Conservation (phyloP, 2,113 vertebrate species). For the Pelobates fuscus region DNA sequence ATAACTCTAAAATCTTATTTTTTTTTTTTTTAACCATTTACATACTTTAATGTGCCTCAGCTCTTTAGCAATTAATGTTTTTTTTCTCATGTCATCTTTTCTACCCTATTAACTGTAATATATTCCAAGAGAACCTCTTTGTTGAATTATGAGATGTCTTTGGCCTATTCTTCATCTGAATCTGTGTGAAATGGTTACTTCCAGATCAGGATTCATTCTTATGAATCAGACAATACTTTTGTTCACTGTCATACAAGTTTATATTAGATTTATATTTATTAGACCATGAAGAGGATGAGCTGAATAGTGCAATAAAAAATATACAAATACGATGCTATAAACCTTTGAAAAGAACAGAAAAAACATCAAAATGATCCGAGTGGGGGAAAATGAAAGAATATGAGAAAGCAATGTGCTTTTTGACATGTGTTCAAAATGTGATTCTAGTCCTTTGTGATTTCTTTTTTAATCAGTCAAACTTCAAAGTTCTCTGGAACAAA, state of each 20-base stretch:
- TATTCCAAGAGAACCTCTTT: no score
- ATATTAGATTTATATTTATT: slow-evolving; percentile 11
- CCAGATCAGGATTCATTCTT: background rate
- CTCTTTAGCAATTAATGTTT: no score
- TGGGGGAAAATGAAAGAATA: background rate
- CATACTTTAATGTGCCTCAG: no score
- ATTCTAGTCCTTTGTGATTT: slow-evolving; percentile 35
- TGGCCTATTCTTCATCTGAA: no score
- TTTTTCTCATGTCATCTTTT: no score
- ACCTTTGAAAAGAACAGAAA: background rate
- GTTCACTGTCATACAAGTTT: background rate
- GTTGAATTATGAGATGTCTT: no score
- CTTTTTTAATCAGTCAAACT: slow-evolving; percentile 40
- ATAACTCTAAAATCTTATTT: no score
- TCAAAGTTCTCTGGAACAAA: slow-evolving; percentile 8
- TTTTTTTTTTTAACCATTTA: no score
- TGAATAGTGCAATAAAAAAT: slow-evolving; percentile 5
- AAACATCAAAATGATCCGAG: slow-evolving; percentile 1
- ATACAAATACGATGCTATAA: slow-evolving; percentile 14
- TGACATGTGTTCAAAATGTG: slow-evolving; percentile 21
- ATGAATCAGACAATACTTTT: background rate
- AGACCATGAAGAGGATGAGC: slow-evolving; percentile 28
- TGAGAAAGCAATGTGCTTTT: slow-evolving; percentile 8
- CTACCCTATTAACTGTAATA: no score
- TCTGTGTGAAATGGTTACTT: background rate